Evolutionary conservation across 92 coral and sea anemone species (phyloP), one percentile per base, ranked within the genome.

Genomic region (Montipora capitata): DNA sequence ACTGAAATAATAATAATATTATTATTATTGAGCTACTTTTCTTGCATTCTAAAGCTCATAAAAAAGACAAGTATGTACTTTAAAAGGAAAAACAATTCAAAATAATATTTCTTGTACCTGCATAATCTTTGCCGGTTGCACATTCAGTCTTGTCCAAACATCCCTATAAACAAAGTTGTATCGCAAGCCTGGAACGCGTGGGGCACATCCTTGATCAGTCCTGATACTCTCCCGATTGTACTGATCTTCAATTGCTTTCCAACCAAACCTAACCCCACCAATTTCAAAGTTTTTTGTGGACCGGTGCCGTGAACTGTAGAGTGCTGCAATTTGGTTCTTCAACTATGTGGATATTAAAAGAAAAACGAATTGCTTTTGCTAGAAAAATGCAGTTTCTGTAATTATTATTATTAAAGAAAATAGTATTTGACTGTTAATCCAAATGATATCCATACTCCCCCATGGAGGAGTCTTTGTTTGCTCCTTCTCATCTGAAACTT

Each of bases 111-210:
- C 7, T 45, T 45, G 51, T 45, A 45, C 51, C 51, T 45, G 0
- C 51, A 4, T 45, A 45, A 45, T 79, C 38, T 87, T 87, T 2
- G 85, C 91, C 9, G 91, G 86, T 16, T 27, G 71, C 18, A 87
- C 90, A 78, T 87, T 87, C n/a, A 78, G 35, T 14, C 91, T 48
- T 4, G 91, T 86, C 91, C 91, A 78, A 67, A 71, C 56, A 65
- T 87, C 84, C 16, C 79, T 14, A 74, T 87, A 66, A 1, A 87
- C 91, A 79, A 16, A 70, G 54, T 70, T 49, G 67, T 87, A 87
- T 45, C 78, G 40, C 2, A 87, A 41, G 7, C 91, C 91, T 18
- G 91, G 91, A 15, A 87, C 79, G 14, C 57, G 77, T 41, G 82
- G 69, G 27, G 82, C 72, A 43, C 59, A 64, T 39, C 86, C 85